Percentiles rank a stretch among this genome's conserved stretches.
These are phyloP conservation scores for Drosophila carrolli DNA, from an alignment of 1,140 invertebrate genomes.

Conservation along the genomic window DNA sequence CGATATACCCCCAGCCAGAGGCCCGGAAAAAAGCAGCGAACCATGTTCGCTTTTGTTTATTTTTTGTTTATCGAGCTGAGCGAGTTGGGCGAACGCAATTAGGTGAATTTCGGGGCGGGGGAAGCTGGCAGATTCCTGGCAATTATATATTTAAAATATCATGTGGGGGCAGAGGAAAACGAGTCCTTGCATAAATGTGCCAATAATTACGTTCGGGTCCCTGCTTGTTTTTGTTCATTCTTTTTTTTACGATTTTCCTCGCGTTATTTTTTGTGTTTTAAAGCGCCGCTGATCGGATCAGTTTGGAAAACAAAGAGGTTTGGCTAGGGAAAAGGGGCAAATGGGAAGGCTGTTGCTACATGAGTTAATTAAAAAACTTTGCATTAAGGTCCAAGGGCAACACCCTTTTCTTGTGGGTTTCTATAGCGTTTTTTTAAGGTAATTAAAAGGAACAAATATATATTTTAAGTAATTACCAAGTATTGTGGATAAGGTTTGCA, in stretches of 20 bases:
- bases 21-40: slow-evolving; percentile 49
- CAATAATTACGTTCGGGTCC: slow-evolving; percentile 76
- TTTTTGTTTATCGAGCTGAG: slow-evolving; percentile 52
- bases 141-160: slow-evolving; percentile 81
- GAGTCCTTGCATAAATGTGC: slow-evolving; percentile 80
- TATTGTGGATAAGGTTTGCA: no score
- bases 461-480: slow-evolving; percentile 11
- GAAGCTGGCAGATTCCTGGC: slow-evolving; percentile 23
- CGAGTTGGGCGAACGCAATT: slow-evolving; percentile 63
- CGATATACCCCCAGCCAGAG: slow-evolving; percentile 16
- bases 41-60: slow-evolving; percentile 52
- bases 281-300: slow-evolving; percentile 65
- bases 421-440: background rate
- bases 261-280: slow-evolving; percentile 23
- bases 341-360: slow-evolving; percentile 35
- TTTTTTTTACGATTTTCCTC: slow-evolving; percentile 22
- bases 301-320: slow-evolving; percentile 43
- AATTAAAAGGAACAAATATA: slow-evolving; percentile 6
- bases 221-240: slow-evolving; percentile 51
- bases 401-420: background rate
- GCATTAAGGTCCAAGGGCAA: slow-evolving; percentile 29
- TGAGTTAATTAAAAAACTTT: slow-evolving; percentile 80
- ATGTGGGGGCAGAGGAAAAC: slow-evolving; percentile 47
- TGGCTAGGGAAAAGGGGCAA: slow-evolving; percentile 1
- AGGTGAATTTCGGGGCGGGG: slow-evolving; percentile 35